Evolutionary conservation across 2,888 invertebrate genomes (phyloP).

Genomic region (Hecatera dysodea): DNA sequence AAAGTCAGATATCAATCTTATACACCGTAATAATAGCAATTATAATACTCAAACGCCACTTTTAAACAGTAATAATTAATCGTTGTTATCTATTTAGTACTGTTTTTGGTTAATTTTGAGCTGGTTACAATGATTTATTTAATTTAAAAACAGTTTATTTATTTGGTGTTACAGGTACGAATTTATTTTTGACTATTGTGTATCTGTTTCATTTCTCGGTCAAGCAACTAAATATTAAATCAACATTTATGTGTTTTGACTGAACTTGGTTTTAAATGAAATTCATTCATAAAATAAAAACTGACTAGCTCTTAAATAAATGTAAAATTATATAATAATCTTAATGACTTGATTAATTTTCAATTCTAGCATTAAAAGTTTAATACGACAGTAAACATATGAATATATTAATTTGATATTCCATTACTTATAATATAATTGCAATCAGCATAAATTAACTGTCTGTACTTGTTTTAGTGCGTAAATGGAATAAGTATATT

Average conservation of each 20-base stretch:
- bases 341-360: conserved; percentile 25
- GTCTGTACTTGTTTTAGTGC: conserved; percentile 15
- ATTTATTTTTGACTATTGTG: neutral
- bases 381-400: conserved; percentile 44
- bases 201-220: neutral
- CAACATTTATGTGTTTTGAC: neutral
- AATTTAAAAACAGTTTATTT: neutral
- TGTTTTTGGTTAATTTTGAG: conserved; percentile 33
- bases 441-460: conserved; percentile 5
- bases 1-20: conserved; percentile 76
- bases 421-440: conserved; percentile 3
- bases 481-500: neutral
- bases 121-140: conserved; percentile 35
- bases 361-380: conserved; percentile 41
- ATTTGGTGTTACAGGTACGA: neutral
- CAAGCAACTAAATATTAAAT: neutral
- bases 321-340: neutral
- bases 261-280: neutral
- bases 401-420: conserved; percentile 52
- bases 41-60: conserved; percentile 66
- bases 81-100: conserved; percentile 40
- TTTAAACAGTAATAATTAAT: conserved; percentile 43
- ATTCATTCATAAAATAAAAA: neutral
- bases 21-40: conserved; percentile 70
- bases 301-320: neutral